Conservation (phyloP, 2,888 invertebrate genomes). For the Andrena flavipes region DNA sequence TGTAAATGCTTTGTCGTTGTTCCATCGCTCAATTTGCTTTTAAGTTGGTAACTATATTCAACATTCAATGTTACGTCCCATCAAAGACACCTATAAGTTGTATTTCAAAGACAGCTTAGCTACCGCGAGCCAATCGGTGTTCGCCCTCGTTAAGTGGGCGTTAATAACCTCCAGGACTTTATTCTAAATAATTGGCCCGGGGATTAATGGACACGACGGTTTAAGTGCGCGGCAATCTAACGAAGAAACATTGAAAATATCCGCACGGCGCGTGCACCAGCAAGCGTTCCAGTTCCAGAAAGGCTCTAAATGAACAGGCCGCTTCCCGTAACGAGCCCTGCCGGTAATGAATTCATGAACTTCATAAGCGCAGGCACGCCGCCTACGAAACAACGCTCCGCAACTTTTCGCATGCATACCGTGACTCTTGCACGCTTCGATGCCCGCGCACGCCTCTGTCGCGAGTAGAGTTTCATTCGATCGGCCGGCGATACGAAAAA, state of each 20-base stretch:
- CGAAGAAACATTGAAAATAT: constrained; percentile 58
- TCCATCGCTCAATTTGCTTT: no score
- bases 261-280: constrained; percentile 17
- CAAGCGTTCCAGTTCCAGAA: constrained; percentile 45
- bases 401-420: constrained; percentile 68
- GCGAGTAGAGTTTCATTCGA: not conserved
- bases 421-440: constrained; percentile 30
- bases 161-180: constrained; percentile 21
- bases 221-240: constrained; percentile 31
- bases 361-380: constrained; percentile 61
- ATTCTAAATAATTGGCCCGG: constrained; percentile 39
- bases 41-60: no score
- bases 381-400: constrained; percentile 58
- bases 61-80: no score
- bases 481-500: not conserved
- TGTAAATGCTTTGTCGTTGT: no score
- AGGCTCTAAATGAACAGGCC: constrained; percentile 58
- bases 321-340: constrained; percentile 63
- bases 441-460: constrained; percentile 4
- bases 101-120: not conserved
- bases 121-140: not conserved
- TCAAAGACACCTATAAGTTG: not conserved
- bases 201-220: constrained; percentile 43
- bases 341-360: constrained; percentile 72
- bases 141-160: constrained; percentile 18